These are phyloP conservation scores for Popillia japonica DNA, from an alignment of 1,140 invertebrate genomes.

Conservation along the genomic window DNA sequence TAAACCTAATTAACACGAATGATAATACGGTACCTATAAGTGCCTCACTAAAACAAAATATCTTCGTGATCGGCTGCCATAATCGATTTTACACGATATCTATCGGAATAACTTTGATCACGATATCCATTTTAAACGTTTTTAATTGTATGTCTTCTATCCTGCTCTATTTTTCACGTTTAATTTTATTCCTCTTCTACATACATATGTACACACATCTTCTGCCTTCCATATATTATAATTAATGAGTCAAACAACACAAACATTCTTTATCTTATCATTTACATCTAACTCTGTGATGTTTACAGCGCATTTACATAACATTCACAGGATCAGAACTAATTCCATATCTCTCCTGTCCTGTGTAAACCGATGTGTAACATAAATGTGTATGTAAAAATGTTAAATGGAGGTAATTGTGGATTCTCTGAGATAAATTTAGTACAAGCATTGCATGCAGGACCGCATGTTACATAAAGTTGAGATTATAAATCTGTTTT, in stretches of 20 bases:
- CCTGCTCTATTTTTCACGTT: neutral
- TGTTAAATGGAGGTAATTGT: constrained; percentile 2
- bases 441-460: neutral
- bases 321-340: neutral
- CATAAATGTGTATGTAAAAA: neutral
- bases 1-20: constrained; percentile 42
- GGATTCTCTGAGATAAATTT: neutral
- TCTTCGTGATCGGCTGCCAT: constrained; percentile 42
- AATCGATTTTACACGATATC: constrained; percentile 41
- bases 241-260: constrained; percentile 12
- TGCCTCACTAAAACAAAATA: constrained; percentile 9
- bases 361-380: neutral
- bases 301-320: neutral
- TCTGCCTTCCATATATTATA: neutral
- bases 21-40: constrained; percentile 38
- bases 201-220: neutral
- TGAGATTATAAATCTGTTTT: neutral
- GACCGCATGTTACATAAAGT: neutral
- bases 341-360: neutral
- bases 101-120: constrained; percentile 2
- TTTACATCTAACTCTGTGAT: neutral
- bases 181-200: neutral
- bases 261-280: constrained; percentile 1
- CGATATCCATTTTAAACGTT: constrained; percentile 12
- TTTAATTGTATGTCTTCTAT: neutral